Evolutionary conservation across 2,797 vertebrate species (phyloP).

Genomic region (Iguana delicatissima): DNA sequence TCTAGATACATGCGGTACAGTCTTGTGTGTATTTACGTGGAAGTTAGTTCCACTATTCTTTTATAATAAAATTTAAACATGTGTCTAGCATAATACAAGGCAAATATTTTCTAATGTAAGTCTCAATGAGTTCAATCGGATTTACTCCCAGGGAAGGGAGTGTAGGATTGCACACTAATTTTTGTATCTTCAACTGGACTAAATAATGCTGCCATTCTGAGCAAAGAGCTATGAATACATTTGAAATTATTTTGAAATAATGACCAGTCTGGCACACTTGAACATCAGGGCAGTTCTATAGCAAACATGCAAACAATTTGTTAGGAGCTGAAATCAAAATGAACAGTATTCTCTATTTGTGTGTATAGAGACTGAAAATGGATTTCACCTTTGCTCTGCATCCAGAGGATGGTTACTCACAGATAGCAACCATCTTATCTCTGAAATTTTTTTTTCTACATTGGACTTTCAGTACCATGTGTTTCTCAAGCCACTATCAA

Average conservation of each 20-base stretch:
- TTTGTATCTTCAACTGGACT: not conserved
- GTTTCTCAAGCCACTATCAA: not conserved
- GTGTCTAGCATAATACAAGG: no score
- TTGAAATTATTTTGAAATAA: not conserved
- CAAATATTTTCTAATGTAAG: not conserved
- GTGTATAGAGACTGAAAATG: not conserved
- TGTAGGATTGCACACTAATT: not conserved
- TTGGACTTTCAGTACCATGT: not conserved
- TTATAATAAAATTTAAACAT: not conserved
- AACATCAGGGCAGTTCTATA: not conserved
- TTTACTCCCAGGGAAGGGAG: no score
- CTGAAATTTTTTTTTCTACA: not conserved
- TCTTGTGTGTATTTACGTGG: not conserved
- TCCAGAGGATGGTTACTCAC: not conserved
- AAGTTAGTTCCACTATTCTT: not conserved
- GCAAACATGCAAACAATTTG: not conserved
- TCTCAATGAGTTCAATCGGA: no score
- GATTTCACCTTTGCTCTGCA: not conserved
- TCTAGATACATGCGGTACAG: not conserved
- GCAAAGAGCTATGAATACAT: not conserved
- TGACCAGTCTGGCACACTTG: not conserved
- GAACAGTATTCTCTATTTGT: not conserved
- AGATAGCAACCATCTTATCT: not conserved
- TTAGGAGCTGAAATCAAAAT: not conserved
- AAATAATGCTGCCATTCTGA: not conserved